Base-by-base conservation (phyloP, 1,140 invertebrate species). In the Drosophila prosaltans region DNA sequence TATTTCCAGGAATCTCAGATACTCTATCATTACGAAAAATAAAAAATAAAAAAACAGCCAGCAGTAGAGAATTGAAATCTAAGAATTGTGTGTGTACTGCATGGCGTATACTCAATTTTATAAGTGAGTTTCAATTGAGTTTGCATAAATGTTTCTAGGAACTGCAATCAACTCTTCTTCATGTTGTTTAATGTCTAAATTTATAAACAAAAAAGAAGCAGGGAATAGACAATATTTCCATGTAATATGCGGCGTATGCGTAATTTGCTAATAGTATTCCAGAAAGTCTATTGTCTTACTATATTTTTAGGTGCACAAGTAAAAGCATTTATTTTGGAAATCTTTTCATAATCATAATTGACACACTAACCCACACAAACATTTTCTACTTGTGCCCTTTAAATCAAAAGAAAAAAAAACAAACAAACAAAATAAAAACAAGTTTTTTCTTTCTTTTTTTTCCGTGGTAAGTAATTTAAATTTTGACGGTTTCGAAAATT, bases 401-500 rank as follows among this genome's bases (percentile, higher is more conserved):
- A 26, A 11, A 40, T 21, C 5, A 28, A 51, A 60, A 58, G 16
- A 16, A 16, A 16, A 16, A 16, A 16, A 16, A 16, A 16, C 16
- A 16, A n/a, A 41, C 3, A 24, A 21, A 36, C 32, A 36, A 36
- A 36, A 36, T 6, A 36, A 1, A 30, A 40, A 39, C 36, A 21
- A 51, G 45, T 67, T 57, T 58, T 40, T 39, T 55, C 30, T 67
- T 57, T 58, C 30, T 40, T 39, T n/a, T n/a, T n/a, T n/a, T n/a
- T n/a, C n/a, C 48, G 36, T 75, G 68, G 45, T 57, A 70, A 48
- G 16, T 39, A 45, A 45, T 69, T 66, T 61, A 36, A 26, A 40
- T 54, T 72, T 72, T 43, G 55, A 16, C 48, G 65, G 39, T 61
- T 62, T 65, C 80, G 69, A 72, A 83, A 74, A 75, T 16, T 16